Base-by-base conservation (phyloP, 2,888 invertebrate species). In the Chironomus riparius region DNA sequence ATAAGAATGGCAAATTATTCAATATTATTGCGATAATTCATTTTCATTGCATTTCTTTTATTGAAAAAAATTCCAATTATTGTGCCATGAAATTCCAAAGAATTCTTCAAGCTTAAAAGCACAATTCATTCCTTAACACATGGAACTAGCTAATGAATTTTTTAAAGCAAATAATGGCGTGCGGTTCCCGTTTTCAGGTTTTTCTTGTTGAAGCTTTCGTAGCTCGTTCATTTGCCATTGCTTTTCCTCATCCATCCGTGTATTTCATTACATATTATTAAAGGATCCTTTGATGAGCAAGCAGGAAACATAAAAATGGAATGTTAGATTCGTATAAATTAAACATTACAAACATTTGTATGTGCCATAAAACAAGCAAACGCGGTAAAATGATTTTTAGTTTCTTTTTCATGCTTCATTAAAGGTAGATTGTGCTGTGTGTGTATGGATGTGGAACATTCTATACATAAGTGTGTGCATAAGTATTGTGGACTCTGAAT, bases 281-380 rank as follows among this genome's bases (percentile, higher is more conserved):
- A 65, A 4, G 10, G 22, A 65, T 65, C 24, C 65, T 38, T 38
- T 38, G 65, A 65, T 65, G 65, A 65, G 65, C 65, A 65, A 24
- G 65, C 65, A 65, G 65, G 65, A 65, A 65, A 24, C 24, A n/a
- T 18, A 65, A 62, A 56, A 65, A 24, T 65, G 12, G 65, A 65
- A 24, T 24, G 65, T 22, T 65, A 65, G 65, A 22, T 18, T 4
- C 65, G 21, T 24, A 65, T 65, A 65, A 65, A 65, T 65, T 65
- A 65, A 65, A 24, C 65, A 65, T 65, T 65, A 65, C 65, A 38
- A 65, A 12, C 22, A 65, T 65, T 65, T 65, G 65, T 65, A 65
- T 21, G 24, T 4, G 65, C 65, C 65, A 65, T 65, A 65, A 65
- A 65, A 65, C 65, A 65, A 65, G 65, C 21, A 65, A 65, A 65